Conservation (phyloP, 2,113 vertebrate species). For the Bos indicus region DNA sequence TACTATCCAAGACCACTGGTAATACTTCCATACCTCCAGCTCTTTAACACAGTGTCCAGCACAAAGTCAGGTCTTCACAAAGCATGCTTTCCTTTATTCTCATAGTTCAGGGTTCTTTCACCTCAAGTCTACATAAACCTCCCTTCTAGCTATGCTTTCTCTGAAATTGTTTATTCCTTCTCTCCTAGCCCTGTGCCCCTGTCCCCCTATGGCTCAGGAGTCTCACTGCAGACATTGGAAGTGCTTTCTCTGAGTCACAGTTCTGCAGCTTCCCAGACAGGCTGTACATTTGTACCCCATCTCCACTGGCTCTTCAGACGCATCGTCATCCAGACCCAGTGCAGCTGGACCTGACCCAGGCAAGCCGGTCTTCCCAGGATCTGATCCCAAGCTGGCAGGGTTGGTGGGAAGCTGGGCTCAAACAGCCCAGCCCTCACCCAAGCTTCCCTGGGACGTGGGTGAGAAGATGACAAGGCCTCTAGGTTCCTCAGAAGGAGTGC, state of each 20-base stretch:
- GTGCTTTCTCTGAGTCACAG: background rate
- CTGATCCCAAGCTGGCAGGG: background rate
- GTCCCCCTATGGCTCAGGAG: background rate
- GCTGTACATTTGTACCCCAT: background rate
- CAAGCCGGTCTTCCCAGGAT: background rate
- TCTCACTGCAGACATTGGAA: background rate
- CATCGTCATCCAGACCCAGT: background rate
- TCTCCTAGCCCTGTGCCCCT: background rate
- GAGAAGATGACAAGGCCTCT: background rate
- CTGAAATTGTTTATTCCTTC: background rate
- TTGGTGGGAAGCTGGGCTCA: background rate
- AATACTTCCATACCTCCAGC: background rate
- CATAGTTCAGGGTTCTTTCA: background rate
- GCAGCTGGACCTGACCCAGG: background rate
- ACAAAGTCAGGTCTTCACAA: background rate
- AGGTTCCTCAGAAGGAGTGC: background rate
- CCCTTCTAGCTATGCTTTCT: background rate
- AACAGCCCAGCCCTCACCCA: background rate
- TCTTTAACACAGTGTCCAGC: background rate
- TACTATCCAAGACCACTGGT: rapidly evolving
- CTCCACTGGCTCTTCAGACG: background rate
- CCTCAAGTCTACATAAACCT: background rate
- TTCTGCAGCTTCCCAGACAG: background rate
- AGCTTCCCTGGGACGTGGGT: background rate
- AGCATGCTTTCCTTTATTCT: background rate